A percentile compares a stretch with the other conserved stretches of the same genome.
These are phyloP conservation scores for Epinotia brunnichana DNA, from an alignment of 2,888 invertebrate species.

Conservation along the genomic window DNA sequence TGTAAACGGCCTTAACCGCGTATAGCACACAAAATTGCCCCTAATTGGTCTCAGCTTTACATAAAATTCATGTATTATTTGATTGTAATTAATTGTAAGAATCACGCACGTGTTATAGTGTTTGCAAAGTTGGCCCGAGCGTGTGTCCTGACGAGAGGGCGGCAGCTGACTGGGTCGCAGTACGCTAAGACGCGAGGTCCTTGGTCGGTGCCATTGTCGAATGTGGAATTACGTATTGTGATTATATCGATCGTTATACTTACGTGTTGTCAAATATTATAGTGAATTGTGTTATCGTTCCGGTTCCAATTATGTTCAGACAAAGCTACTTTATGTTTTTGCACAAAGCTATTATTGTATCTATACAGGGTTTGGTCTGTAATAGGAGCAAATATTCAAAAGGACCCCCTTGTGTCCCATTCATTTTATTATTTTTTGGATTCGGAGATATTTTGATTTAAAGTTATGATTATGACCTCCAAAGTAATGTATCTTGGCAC, in stretches of 20 bases:
- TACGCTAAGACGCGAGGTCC: constrained; percentile 57
- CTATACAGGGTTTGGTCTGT: no score
- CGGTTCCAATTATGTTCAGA: constrained; percentile 15
- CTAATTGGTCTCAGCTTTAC: constrained; percentile 1
- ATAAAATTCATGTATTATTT: constrained; percentile 17
- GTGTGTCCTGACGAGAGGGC: constrained; percentile 52
- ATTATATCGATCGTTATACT: constrained; percentile 33
- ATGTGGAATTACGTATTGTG: constrained; percentile 31
- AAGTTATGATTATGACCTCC: no score
- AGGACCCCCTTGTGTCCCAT: no score
- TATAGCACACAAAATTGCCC: constrained; percentile 1
- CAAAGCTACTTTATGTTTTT: constrained; percentile 12
- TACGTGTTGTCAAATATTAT: constrained; percentile 15
- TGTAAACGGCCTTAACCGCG: constrained; percentile 13
- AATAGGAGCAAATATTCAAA: no score
- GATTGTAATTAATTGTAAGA: constrained; percentile 2
- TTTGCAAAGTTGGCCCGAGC: constrained; percentile 43
- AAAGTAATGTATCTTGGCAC: no score
- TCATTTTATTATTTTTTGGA: no score
- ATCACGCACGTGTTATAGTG: constrained; percentile 35
- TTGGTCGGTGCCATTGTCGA: constrained; percentile 34
- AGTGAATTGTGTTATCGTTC: constrained; percentile 10
- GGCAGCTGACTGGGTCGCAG: constrained; percentile 57
- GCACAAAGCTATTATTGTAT: neutral
- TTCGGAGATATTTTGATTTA: no score